These are phyloP conservation scores for Poecilia picta DNA, from an alignment of 2,797 vertebrate species.

Conservation along the genomic window DNA sequence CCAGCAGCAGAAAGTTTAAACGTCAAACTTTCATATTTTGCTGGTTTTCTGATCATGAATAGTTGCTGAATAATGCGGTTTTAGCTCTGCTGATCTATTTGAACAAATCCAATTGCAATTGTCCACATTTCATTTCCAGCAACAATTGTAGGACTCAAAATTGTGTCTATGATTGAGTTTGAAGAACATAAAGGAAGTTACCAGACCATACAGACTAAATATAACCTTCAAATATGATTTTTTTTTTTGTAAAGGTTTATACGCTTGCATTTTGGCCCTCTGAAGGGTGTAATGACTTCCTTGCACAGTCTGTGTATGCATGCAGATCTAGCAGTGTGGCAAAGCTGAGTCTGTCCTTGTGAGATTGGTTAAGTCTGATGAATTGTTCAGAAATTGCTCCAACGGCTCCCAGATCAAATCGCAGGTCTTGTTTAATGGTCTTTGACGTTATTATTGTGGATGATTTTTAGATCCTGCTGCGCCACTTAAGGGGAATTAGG, in stretches of 20 bases:
- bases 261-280: conserved; percentile 42
- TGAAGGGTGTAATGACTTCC: conserved; percentile 51
- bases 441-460: conserved; percentile 65
- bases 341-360: conserved; percentile 18
- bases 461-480: conserved; percentile 59
- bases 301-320: conserved; percentile 49
- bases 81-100: conserved; percentile 35
- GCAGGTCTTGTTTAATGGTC: conserved; percentile 60
- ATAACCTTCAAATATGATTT: conserved; percentile 63
- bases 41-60: conserved; percentile 6
- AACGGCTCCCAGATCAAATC: conserved; percentile 64
- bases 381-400: conserved; percentile 54
- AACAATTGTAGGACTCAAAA: conserved; percentile 53
- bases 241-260: conserved; percentile 30
- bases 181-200: conserved; percentile 66
- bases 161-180: conserved; percentile 66
- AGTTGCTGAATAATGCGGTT: conserved; percentile 34
- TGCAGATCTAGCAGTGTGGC: conserved; percentile 28
- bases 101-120: conserved; percentile 47
- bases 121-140: conserved; percentile 52
- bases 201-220: conserved; percentile 68
- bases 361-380: conserved; percentile 54
- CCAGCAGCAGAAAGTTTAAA: not conserved
- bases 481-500: conserved; percentile 59
- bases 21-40: not conserved